A percentile compares a stretch with the other conserved stretches of the same genome.
Conservation (phyloP, 2,797 vertebrate species). For the Notoglanidium macrostoma region DNA sequence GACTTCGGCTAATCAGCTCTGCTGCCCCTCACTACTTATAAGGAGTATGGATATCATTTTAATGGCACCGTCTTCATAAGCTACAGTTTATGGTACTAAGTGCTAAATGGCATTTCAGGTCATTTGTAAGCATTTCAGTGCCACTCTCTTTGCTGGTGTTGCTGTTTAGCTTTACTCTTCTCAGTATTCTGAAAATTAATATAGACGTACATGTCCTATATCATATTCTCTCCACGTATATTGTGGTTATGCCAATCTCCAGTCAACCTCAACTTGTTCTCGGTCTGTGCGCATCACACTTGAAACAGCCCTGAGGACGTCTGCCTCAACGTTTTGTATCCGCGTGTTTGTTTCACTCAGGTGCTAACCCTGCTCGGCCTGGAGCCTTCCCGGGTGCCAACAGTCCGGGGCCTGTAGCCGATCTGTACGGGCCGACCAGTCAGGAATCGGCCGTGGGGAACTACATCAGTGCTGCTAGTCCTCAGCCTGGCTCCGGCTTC, state of each 20-base stretch:
- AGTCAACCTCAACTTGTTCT: neutral
- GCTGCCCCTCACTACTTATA: neutral
- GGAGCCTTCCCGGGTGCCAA: conserved; percentile 95
- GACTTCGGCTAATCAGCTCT: conserved; percentile 29
- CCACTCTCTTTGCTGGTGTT: conserved; percentile 19
- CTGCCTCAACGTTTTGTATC: neutral
- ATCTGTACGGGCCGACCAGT: conserved; percentile 92
- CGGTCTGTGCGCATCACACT: neutral
- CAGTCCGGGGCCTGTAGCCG: conserved; percentile 95
- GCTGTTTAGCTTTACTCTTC: neutral
- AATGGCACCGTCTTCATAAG: neutral
- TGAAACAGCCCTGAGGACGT: conserved; percentile 15
- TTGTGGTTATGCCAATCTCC: conserved; percentile 15
- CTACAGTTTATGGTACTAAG: neutral
- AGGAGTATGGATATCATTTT: neutral
- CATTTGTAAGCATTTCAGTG: conserved; percentile 18
- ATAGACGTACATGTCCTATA: conserved; percentile 20
- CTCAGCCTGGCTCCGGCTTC: conserved; percentile 95
- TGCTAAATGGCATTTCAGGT: conserved; percentile 11
- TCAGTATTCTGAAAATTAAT: conserved; percentile 22
- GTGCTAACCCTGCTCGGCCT: conserved; percentile 91
- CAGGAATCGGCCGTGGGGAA: conserved; percentile 94
- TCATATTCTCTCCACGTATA: conserved; percentile 28
- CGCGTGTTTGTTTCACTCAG: conserved; percentile 69
- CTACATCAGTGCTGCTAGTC: conserved; percentile 88